A percentile compares a stretch with the other conserved stretches of the same genome.
Evolutionary conservation across 2,113 vertebrate species (phyloP).

Genomic region (Theropithecus gelada): DNA sequence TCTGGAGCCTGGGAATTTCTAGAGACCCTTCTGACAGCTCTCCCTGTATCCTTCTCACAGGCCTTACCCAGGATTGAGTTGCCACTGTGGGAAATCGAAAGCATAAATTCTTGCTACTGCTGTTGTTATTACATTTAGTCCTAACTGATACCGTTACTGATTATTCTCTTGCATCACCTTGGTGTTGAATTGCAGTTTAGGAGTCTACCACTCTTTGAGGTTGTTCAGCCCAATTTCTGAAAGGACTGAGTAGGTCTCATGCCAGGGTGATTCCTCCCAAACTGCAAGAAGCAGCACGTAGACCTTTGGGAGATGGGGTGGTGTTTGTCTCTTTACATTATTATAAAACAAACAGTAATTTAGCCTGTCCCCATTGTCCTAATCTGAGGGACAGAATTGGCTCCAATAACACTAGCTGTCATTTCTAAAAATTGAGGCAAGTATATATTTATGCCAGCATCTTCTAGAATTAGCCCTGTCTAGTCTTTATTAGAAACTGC

Average conservation of each 20-base stretch:
- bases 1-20: background rate
- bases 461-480: background rate
- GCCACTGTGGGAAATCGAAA: background rate
- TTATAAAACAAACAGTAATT: background rate
- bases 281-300: background rate
- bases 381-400: background rate
- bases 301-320: background rate
- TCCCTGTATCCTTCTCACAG: background rate
- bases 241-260: background rate
- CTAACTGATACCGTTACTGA: background rate
- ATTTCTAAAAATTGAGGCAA: background rate
- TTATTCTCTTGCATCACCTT: background rate
- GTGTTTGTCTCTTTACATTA: background rate
- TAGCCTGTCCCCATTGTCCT: background rate
- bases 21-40: background rate
- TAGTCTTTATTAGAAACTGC: background rate
- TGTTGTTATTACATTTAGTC: background rate
- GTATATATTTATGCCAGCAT: background rate
- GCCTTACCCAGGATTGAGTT: background rate
- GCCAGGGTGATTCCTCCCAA: background rate
- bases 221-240: background rate
- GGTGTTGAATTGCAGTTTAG: background rate
- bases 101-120: background rate
- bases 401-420: background rate
- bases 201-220: background rate